A percentile compares a stretch with the other conserved stretches of the same genome.
phyloP scores from a whole-genome alignment of 2,113 vertebrate species.

The Formicarius rufipectus region DNA sequence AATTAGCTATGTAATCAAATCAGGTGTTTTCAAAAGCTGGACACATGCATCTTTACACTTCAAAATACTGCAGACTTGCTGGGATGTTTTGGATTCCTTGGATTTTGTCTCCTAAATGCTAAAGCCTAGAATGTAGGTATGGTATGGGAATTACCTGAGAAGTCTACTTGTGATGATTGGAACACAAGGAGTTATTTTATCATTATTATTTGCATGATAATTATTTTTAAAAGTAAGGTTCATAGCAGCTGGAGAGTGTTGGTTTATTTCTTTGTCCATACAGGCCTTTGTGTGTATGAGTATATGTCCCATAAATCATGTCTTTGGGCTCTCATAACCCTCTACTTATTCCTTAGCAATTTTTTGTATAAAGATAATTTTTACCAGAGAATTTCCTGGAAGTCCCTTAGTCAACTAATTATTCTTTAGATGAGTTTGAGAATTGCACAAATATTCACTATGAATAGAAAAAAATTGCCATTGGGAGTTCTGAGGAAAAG shows the following conservation, averaged over 20 bases:
- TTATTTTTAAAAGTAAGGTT: not conserved
- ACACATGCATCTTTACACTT: not conserved
- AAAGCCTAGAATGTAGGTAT: not conserved
- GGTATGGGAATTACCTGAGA: not conserved
- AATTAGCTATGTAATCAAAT: not conserved
- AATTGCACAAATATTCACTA: not conserved
- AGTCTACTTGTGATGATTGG: not conserved
- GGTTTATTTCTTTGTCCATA: not conserved
- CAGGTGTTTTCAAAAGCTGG: not conserved
- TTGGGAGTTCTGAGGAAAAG: not conserved
- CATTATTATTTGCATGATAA: not conserved
- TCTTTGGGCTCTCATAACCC: not conserved
- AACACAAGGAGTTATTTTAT: not conserved
- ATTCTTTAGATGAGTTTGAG: not conserved
- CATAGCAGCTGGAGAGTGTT: not conserved
- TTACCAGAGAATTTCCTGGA: not conserved
- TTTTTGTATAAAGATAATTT: not conserved
- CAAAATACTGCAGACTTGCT: not conserved
- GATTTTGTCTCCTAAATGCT: not conserved
- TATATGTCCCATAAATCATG: not conserved
- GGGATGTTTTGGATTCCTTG: not conserved
- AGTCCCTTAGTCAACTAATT: not conserved
- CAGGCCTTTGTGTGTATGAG: not conserved
- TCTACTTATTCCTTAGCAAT: not conserved
- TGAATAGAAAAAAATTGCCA: not conserved